These are phyloP conservation scores for Erpornis zantholeuca DNA, from an alignment of 2,113 vertebrate species.

Conservation along the genomic window DNA sequence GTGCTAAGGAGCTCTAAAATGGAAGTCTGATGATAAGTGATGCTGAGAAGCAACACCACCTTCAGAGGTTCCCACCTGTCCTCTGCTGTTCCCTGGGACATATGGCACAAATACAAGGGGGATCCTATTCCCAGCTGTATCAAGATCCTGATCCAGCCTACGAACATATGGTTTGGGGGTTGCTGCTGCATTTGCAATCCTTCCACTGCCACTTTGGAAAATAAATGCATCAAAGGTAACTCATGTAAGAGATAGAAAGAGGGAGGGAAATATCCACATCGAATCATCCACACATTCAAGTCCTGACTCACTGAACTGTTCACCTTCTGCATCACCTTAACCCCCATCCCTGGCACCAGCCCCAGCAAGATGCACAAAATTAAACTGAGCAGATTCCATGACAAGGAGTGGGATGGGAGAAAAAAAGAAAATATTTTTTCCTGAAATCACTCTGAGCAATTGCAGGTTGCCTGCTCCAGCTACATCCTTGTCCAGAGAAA, in stretches of 20 bases:
- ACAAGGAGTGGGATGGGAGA: not conserved
- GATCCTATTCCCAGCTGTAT: not conserved
- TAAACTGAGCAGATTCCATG: not conserved
- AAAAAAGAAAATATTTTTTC: not conserved
- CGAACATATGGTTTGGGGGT: not conserved
- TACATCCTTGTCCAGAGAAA: not conserved
- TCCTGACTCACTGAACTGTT: not conserved
- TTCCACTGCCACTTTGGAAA: not conserved
- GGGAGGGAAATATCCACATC: rapidly evolving
- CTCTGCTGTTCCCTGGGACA: not conserved
- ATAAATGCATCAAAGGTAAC: not conserved
- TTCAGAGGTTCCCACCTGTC: not conserved
- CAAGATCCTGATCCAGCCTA: not conserved
- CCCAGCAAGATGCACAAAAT: not conserved
- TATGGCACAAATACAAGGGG: not conserved
- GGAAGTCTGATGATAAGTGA: not conserved
- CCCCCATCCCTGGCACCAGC: not conserved
- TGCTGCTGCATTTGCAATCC: not conserved
- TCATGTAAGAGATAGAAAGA: not conserved
- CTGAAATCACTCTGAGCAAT: not conserved
- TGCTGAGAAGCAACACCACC: not conserved
- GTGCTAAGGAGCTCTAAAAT: not conserved
- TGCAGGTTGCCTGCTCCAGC: not conserved
- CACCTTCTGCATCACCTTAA: not conserved
- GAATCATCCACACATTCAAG: not conserved